Base-by-base conservation (phyloP, 2,113 vertebrate species). In the Lophius piscatorius region DNA sequence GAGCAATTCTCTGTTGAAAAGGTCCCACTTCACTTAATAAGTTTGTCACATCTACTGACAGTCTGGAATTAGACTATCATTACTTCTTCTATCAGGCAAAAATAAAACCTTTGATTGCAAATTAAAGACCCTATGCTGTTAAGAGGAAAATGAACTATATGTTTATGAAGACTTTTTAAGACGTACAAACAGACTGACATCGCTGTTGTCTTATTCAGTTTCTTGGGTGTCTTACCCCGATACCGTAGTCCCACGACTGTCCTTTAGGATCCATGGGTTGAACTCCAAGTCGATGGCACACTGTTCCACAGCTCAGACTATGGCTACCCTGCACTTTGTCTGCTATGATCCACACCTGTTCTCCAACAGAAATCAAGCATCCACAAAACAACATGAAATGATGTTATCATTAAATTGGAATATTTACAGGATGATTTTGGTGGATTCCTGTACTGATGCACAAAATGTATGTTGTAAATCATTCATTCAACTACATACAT, bases 291-390 rank as follows among this genome's bases (percentile, higher is more conserved):
- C 97, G 93, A 34, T 91, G 95, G 48, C 97, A 99, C 44, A 98
- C 95, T 0, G 96, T 98, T 4, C 97, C 97, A 21, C 93, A 94
- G 88, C 97, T 99, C 88, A 98, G 82, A 58, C 96, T 91, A 38
- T 93, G 97, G 63, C 94, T 98, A 42, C 97, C 97, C 80, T 98
- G 96, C 11, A 99, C 96, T 67, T 96, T 98, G 85, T 96, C 92
- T 24, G 96, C 97, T n/a, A 98, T 95, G 76, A 98, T 94, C 97
- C 97, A 99, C 74, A 98, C 93, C 97, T 99, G 36, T 41, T 65
- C 24, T 6, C 29, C 14, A 31, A 9, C 29, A 31, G 8, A 31
- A 31, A 31, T 9, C 14, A 16, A 54, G 47, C 14, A 26, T 28
- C 4, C 28, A 55, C 12, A 40, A 26, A 51, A 18, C 10, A 63